Evolutionary conservation across 2,113 vertebrate genomes (phyloP).

Genomic region (Oostethus manadensis): DNA sequence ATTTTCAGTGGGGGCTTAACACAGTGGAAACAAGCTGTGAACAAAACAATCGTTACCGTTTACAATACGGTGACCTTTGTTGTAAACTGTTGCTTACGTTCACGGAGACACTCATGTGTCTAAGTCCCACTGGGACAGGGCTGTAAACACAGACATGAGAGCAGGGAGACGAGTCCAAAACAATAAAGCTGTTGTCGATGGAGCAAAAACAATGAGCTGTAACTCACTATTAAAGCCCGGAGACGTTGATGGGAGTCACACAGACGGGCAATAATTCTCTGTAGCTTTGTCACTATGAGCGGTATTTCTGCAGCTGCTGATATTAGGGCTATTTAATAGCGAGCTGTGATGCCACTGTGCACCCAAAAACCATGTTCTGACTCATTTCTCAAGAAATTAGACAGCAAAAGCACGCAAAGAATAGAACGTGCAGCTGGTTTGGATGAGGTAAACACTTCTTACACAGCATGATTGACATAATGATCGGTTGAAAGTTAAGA

Average conservation of each 20-base stretch:
- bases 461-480: too few species aligned
- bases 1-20: neutral
- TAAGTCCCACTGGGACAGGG: neutral
- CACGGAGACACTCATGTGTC: neutral
- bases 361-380: neutral
- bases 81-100: slow-evolving; percentile 1
- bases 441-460: neutral
- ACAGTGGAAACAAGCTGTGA: neutral
- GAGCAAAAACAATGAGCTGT: slow-evolving; percentile 2
- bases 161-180: neutral
- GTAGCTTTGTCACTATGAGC: neutral
- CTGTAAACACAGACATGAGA: neutral
- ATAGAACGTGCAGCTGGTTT: neutral
- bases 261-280: slow-evolving; percentile 1
- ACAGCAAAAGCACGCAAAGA: neutral
- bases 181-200: slow-evolving; percentile 5
- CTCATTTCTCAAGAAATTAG: neutral
- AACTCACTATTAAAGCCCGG: slow-evolving; percentile 3
- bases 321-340: slow-evolving; percentile 5
- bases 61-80: neutral
- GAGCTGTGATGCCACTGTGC: too few species aligned
- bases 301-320: neutral
- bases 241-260: neutral
- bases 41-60: neutral
- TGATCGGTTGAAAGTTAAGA: too few species aligned